Percentiles rank a stretch among this genome's conserved stretches.
phyloP scores from a whole-genome alignment of 2,888 invertebrate genomes.

The Euzophera pinguis region DNA sequence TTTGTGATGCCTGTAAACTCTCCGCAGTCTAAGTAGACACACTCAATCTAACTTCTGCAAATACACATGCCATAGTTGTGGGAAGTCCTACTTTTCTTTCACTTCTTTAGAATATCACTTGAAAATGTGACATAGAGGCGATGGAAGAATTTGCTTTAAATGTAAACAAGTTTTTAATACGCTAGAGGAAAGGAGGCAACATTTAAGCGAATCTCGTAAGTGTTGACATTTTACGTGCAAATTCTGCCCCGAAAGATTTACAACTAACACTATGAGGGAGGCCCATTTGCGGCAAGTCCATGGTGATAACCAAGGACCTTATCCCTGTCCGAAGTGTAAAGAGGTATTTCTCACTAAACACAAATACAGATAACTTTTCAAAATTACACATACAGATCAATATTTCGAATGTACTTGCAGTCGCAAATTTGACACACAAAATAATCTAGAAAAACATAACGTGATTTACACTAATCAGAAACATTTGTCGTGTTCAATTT shows the following conservation, averaged over 20 bases:
- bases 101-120: no score
- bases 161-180: conserved; percentile 34
- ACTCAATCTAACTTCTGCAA: no score
- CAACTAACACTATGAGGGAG: no score
- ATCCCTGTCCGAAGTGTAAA: conserved; percentile 50
- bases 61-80: no score
- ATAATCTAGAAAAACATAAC: conserved; percentile 63
- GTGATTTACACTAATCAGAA: conserved; percentile 68
- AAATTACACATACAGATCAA: conserved; percentile 44
- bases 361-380: conserved; percentile 44
- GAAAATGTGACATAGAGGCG: no score
- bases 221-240: conserved; percentile 52
- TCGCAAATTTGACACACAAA: conserved; percentile 59
- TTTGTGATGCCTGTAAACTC: no score
- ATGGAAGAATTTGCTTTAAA: conserved; percentile 35
- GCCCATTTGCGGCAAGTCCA: no score
- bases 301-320: no score
- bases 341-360: conserved; percentile 37
- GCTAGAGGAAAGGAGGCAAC: conserved; percentile 31
- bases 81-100: no score
- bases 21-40: no score
- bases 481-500: conserved; percentile 65
- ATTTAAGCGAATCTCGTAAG: conserved; percentile 34
- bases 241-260: no score
- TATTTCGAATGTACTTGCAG: conserved; percentile 49